Percentiles rank a stretch among this genome's conserved stretches.
Evolutionary conservation across 2,797 vertebrate species (phyloP).

Genomic region (Parauchenoglanis ngamensis): DNA sequence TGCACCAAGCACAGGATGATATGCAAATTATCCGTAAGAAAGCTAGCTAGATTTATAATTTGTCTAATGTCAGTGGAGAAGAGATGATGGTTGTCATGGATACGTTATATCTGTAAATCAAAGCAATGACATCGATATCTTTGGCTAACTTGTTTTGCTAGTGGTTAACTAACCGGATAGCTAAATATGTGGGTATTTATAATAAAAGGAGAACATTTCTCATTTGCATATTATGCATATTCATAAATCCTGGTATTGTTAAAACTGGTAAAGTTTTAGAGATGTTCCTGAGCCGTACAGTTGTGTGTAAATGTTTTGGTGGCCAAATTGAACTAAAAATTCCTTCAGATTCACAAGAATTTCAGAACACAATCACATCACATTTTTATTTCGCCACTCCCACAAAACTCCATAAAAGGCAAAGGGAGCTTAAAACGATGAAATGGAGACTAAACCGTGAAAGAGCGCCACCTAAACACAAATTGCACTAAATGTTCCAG

Average conservation of each 20-base stretch:
- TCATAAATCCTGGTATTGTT: neutral
- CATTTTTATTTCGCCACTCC: neutral
- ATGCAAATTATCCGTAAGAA: neutral
- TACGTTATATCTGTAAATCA: neutral
- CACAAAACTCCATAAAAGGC: neutral
- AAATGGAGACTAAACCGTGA: neutral
- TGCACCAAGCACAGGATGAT: neutral
- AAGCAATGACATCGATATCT: neutral
- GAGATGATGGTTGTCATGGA: constrained; percentile 8
- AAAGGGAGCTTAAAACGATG: neutral
- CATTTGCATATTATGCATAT: constrained; percentile 2
- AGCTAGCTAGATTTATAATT: neutral
- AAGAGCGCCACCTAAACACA: neutral
- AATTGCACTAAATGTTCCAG: neutral
- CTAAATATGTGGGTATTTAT: neutral
- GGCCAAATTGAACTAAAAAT: neutral
- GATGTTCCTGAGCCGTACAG: neutral
- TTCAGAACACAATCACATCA: neutral
- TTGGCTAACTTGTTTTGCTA: neutral
- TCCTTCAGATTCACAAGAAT: neutral
- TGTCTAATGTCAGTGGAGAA: neutral
- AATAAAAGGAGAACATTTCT: neutral
- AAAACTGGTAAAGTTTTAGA: neutral
- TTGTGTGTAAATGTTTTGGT: neutral
- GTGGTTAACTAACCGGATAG: neutral